Conservation (phyloP, 2,888 invertebrate genomes). For the Bellardia bayeri region DNA sequence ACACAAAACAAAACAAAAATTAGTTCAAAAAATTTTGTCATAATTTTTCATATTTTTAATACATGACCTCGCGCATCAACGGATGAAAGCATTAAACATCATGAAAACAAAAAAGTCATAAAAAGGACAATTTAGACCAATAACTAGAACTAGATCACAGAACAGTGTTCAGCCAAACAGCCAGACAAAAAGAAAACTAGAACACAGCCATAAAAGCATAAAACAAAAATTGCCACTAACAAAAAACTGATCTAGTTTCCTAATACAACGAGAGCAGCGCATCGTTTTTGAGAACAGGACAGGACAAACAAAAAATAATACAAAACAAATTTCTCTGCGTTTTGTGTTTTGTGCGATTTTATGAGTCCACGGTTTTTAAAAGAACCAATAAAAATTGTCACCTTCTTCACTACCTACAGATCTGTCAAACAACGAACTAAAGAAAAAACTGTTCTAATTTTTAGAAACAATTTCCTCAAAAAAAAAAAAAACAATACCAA, state of each 20-base stretch:
- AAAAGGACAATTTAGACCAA: slow-evolving; percentile 53
- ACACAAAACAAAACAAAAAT: slow-evolving; percentile 56
- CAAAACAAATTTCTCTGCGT: slow-evolving; percentile 9
- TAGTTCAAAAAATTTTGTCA: slow-evolving; percentile 77
- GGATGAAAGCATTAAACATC: too few relatives aligned
- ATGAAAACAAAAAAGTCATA: slow-evolving; percentile 55
- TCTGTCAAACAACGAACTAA: background rate
- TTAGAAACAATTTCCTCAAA: slow-evolving; percentile 77
- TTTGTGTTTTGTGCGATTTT: slow-evolving; percentile 30
- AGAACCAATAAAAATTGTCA: slow-evolving; percentile 45
- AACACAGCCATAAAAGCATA: slow-evolving; percentile 59
- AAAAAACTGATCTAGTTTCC: slow-evolving; percentile 80
- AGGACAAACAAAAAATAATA: slow-evolving; percentile 15
- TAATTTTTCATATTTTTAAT: slow-evolving; percentile 75
- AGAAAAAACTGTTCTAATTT: slow-evolving; percentile 79
- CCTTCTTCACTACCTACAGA: slow-evolving; percentile 1
- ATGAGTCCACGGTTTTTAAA: slow-evolving; percentile 41
- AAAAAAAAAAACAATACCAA: slow-evolving; percentile 65
- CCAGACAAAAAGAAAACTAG: slow-evolving; percentile 71
- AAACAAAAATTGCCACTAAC: slow-evolving; percentile 74
- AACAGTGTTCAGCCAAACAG: slow-evolving; percentile 58
- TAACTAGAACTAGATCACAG: slow-evolving; percentile 57
- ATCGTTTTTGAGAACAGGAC: slow-evolving; percentile 56
- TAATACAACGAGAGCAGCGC: slow-evolving; percentile 73
- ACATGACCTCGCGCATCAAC: slow-evolving; percentile 50